Conservation (phyloP, 2,797 vertebrate species). For the Onychomys arenicola region DNA sequence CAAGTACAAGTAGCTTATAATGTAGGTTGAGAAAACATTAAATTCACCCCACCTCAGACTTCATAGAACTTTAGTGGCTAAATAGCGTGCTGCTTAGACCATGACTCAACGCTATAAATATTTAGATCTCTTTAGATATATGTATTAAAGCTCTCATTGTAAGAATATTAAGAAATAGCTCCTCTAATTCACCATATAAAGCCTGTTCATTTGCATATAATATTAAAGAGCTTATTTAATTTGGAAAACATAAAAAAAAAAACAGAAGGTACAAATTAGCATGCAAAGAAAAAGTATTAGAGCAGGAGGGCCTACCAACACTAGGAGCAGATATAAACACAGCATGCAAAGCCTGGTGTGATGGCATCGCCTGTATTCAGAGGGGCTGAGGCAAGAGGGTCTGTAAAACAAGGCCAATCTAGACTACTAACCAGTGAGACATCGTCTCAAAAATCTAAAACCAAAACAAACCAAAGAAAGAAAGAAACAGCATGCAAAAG, state of each 20-base stretch:
- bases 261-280: constrained; percentile 36
- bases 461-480: not conserved
- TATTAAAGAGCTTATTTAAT: constrained; percentile 56
- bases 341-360: not conserved
- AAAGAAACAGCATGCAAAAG: not conserved
- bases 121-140: not conserved
- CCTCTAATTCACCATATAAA: constrained; percentile 5
- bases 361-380: not conserved
- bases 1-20: constrained; percentile 35
- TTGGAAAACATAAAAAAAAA: constrained; percentile 19
- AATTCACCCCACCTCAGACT: not conserved
- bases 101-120: constrained; percentile 14
- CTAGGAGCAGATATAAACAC: not conserved
- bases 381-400: not conserved
- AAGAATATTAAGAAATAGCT: constrained; percentile 14
- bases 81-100: not conserved
- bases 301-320: not conserved
- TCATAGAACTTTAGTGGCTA: constrained; percentile 45
- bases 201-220: constrained; percentile 15
- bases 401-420: not conserved
- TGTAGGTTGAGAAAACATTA: constrained; percentile 35
- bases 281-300: constrained; percentile 27
- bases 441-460: not conserved
- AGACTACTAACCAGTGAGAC: not conserved
- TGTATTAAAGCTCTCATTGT: constrained; percentile 19